Evolutionary conservation across 1,140 invertebrate species (phyloP), one percentile per base, ranked within the genome.

Genomic region (Camponotus pennsylvanicus): DNA sequence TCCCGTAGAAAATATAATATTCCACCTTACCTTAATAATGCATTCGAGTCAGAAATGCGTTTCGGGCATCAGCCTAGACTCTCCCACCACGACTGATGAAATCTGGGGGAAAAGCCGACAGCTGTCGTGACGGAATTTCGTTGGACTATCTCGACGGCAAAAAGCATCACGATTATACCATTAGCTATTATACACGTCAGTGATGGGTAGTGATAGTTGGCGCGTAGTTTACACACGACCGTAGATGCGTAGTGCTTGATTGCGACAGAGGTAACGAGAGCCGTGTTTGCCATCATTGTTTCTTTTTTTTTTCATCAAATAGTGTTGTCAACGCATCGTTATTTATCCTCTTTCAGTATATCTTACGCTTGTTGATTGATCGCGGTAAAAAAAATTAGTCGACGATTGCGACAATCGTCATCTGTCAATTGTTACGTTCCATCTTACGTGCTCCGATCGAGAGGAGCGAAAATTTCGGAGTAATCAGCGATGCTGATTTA

Each of bases 121-220:
- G 70, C 40, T 49, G 40, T 83, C 40, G 69, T 45, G 69, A 83
- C 55, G 34, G 34, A 45, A 73, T 75, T 61, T 73, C 40, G 70
- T 71, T 61, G 79, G 13, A 4, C 45, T 21, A 37, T 37, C 18
- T 34, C 49, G 32, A 84, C 80, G 13, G 61, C 32, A n/a, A 37
- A 78, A 78, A 85, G 34, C 61, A 11, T 83, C 27, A 11, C 37
- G 27, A 42, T 86, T 66, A 34, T 57, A 73, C 27, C 83, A 71
- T 71, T 83, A 84, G 34, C 73, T 66, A 37, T 73, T 8, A 57
- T 71, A 78, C 64, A 88, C 86, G 79, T 88, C 86, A 88, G 66
- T 57, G 37, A 76, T 73, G 34, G 21, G 3, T 3, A 71, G 34
- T 3, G 40, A 63, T 21, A 73, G 55, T 45, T 75, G 45, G 69